Percentiles rank a stretch among this genome's conserved stretches.
These are phyloP conservation scores for Enteromius argenteus DNA, from an alignment of 2,797 vertebrate genomes.

Conservation along the genomic window DNA sequence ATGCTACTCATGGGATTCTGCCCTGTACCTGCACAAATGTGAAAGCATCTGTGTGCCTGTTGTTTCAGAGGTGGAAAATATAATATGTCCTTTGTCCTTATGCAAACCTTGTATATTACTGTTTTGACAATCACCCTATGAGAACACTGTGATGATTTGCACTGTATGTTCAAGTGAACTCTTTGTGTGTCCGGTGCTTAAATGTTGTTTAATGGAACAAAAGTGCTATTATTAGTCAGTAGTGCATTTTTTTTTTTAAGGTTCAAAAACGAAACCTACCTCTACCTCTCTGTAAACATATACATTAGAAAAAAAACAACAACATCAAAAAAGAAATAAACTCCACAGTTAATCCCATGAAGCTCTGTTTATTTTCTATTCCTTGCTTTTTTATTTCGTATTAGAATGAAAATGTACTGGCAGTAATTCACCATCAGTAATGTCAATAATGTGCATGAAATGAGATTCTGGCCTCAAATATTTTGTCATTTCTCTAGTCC, in stretches of 20 bases:
- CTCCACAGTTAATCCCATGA: slow-evolving; percentile 59
- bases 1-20: slow-evolving; percentile 30
- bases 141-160: slow-evolving; percentile 76
- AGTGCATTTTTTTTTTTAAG: slow-evolving; percentile 64
- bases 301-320: slow-evolving; percentile 63
- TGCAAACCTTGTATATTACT: slow-evolving; percentile 50
- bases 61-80: neutral
- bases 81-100: slow-evolving; percentile 18
- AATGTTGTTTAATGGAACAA: slow-evolving; percentile 34
- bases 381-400: neutral
- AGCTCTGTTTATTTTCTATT: slow-evolving; percentile 23
- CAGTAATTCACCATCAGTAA: neutral
- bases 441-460: slow-evolving; percentile 24
- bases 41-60: slow-evolving; percentile 40
- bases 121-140: slow-evolving; percentile 76
- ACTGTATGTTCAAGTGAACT: slow-evolving; percentile 64
- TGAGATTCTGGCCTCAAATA: neutral
- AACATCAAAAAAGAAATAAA: slow-evolving; percentile 76
- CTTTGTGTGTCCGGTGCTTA: slow-evolving; percentile 42
- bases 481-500: neutral
- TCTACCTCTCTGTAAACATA: slow-evolving; percentile 80
- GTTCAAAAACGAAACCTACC: slow-evolving; percentile 67
- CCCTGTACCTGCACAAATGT: slow-evolving; percentile 23
- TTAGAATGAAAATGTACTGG: neutral
- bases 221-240: slow-evolving; percentile 27